These are phyloP conservation scores for Salpingus planirostris DNA, from an alignment of 2,888 invertebrate genomes.

Conservation along the genomic window DNA sequence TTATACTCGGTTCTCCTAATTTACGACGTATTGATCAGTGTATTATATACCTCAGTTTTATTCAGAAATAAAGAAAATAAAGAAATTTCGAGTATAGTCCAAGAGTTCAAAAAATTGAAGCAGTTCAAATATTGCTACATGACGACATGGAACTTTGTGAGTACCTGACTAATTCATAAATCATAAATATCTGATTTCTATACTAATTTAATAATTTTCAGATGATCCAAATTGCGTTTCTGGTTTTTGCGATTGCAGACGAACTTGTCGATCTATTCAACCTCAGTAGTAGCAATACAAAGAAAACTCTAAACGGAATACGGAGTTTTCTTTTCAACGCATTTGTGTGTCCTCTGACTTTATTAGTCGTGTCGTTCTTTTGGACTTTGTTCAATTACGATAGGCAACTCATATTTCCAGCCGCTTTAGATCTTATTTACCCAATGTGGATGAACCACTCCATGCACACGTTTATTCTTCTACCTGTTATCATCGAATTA, in stretches of 20 bases:
- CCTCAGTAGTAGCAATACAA: too few species aligned
- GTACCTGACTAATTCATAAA: too few species aligned
- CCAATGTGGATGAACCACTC: slow-evolving; percentile 7
- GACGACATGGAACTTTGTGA: slow-evolving; percentile 8
- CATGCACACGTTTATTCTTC: slow-evolving; percentile 3
- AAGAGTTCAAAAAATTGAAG: slow-evolving; percentile 3
- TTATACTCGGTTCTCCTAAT: not conserved
- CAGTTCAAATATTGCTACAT: slow-evolving; percentile 2
- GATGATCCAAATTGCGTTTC: slow-evolving; percentile 4
- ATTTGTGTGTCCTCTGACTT: slow-evolving; percentile 4
- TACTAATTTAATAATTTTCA: slow-evolving; percentile 1
- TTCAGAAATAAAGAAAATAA: too few species aligned
- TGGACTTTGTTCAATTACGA: slow-evolving; percentile 4
- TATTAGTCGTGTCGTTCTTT: slow-evolving; percentile 2
- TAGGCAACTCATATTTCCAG: slow-evolving; percentile 5
- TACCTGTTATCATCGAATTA: slow-evolving; percentile 7
- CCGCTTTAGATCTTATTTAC: slow-evolving; percentile 3
- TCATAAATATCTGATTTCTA: too few species aligned
- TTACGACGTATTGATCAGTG: not conserved
- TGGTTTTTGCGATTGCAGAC: slow-evolving; percentile 2
- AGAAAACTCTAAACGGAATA: not conserved
- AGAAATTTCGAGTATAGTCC: too few species aligned
- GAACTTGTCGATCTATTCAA: not conserved
- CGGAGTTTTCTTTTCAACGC: slow-evolving; percentile 4
- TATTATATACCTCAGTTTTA: too few species aligned